Base-by-base conservation (phyloP, 2,113 vertebrate species). In the Caranx ignobilis region DNA sequence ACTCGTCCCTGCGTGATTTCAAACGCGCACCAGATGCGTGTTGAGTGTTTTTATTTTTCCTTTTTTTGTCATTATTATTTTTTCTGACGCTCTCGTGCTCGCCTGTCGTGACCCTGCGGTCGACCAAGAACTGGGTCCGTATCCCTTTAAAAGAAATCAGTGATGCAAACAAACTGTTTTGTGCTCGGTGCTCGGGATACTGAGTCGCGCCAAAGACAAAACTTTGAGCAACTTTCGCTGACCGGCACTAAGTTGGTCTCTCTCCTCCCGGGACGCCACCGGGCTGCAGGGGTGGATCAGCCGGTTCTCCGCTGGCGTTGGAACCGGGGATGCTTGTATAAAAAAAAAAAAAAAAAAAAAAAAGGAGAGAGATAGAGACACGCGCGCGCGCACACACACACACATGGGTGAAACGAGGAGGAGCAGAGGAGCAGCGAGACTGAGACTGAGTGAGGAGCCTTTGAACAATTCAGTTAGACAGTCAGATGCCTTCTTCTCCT, bases 201-300 rank as follows among this genome's bases (percentile, higher is more conserved):
- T 47, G 88, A 87, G 82, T 86, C 91, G 90, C 93, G 92, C 92
- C 92, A 95, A 94, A 94, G 84, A 93, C 89, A 91, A 92, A 94
- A 93, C 84, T 93, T 89, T 88, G 81, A 41, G 81, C 56, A 93
- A 94, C 88, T 93, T 93, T 87, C 39, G 66, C 85, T 89, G 88
- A 92, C 88, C 88, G 57, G 72, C 66, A 48, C 64, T 48, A 88
- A 87, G 87, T 91, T 87, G 71, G 62, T 19, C 0, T 55, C 71
- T 37, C 74, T 80, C 81, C 70, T 78, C 73, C 57, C 75, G 12
- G 83, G 84, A 69, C 74, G 35, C 64, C 65, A 48, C 11, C 41
- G 75, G 72, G 57, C 74, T 9, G 77, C 50, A 45, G 63, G 65
- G 55, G 35, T 11, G 54, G 52, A 55, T 64, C 59, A 39, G 71